phyloP scores from a whole-genome alignment of 2,888 invertebrate genomes.

The Thelaira solivaga region DNA sequence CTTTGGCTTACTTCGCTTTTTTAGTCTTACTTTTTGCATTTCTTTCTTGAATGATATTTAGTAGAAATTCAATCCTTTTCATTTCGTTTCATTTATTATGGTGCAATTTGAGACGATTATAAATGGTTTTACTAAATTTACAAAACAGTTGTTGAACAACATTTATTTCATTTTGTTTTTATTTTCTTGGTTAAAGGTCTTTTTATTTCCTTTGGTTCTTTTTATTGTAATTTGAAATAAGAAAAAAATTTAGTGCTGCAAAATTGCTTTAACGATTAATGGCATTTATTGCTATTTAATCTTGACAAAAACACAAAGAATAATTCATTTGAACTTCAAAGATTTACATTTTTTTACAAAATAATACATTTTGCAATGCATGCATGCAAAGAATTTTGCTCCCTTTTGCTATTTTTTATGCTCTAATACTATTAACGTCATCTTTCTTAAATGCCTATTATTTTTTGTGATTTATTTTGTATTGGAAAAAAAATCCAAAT shows the following conservation, averaged over 20 bases:
- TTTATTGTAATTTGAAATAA: slow-evolving; percentile 25
- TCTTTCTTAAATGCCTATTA: neutral
- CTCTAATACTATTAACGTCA: no score
- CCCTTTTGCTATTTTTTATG: neutral
- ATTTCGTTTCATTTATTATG: slow-evolving; percentile 18
- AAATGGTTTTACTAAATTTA: slow-evolving; percentile 33
- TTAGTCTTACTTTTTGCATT: neutral
- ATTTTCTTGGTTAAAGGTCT: neutral
- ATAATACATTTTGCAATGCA: no score
- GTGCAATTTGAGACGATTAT: slow-evolving; percentile 31
- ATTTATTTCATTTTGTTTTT: slow-evolving; percentile 18
- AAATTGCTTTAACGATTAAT: slow-evolving; percentile 59
- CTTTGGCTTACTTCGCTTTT: neutral
- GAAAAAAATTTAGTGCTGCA: slow-evolving; percentile 55
- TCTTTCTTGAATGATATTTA: slow-evolving; percentile 24
- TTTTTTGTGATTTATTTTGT: neutral
- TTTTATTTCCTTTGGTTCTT: neutral
- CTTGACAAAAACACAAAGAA: slow-evolving; percentile 47
- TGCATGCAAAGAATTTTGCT: neutral
- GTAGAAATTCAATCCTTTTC: slow-evolving; percentile 36
- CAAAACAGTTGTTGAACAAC: slow-evolving; percentile 29
- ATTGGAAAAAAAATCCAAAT: neutral
- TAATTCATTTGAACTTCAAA: slow-evolving; percentile 41
- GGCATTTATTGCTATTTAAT: slow-evolving; percentile 61
- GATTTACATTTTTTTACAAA: no score